Percentiles rank a stretch among this genome's conserved stretches.
These are phyloP conservation scores for Metellina segmentata DNA, from an alignment of 2,888 invertebrate genomes.

Conservation along the genomic window DNA sequence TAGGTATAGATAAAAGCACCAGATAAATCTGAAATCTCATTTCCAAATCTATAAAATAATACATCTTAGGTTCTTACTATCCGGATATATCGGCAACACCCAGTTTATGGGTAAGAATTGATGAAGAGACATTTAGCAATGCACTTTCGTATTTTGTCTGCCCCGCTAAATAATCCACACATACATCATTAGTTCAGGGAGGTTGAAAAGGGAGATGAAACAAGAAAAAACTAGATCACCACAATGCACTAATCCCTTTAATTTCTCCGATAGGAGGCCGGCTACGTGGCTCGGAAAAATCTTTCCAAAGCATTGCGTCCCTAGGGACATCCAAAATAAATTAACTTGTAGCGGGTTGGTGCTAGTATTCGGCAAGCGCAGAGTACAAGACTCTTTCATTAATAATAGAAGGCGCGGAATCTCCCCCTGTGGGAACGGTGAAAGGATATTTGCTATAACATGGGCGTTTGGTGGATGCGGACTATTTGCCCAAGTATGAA, in stretches of 20 bases:
- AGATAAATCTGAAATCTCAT: too few relatives aligned
- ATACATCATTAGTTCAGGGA: neutral
- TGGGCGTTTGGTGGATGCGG: too few relatives aligned
- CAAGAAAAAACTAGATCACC: neutral
- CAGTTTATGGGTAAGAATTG: too few relatives aligned
- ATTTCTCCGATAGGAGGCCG: slow-evolving; percentile 32
- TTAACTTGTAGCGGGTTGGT: slow-evolving; percentile 48
- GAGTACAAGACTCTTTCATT: slow-evolving; percentile 50
- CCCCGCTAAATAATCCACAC: neutral
- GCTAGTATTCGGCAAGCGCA: neutral
- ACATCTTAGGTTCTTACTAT: too few relatives aligned
- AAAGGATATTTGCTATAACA: neutral
- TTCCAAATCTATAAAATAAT: too few relatives aligned
- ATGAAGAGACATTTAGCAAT: neutral
- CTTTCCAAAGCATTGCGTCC: slow-evolving; percentile 18
- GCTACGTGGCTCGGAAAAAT: slow-evolving; percentile 41
- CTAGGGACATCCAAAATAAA: slow-evolving; percentile 38
- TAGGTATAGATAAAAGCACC: too few relatives aligned
- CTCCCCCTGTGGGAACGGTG: neutral
- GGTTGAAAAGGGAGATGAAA: neutral
- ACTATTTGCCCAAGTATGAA: too few relatives aligned
- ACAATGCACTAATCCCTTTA: slow-evolving; percentile 52
- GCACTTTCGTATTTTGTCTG: neutral
- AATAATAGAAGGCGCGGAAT: slow-evolving; percentile 32
- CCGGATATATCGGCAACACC: too few relatives aligned